These are phyloP conservation scores for Sphenodon punctatus DNA, from an alignment of 2,797 vertebrate species.

Conservation along the genomic window DNA sequence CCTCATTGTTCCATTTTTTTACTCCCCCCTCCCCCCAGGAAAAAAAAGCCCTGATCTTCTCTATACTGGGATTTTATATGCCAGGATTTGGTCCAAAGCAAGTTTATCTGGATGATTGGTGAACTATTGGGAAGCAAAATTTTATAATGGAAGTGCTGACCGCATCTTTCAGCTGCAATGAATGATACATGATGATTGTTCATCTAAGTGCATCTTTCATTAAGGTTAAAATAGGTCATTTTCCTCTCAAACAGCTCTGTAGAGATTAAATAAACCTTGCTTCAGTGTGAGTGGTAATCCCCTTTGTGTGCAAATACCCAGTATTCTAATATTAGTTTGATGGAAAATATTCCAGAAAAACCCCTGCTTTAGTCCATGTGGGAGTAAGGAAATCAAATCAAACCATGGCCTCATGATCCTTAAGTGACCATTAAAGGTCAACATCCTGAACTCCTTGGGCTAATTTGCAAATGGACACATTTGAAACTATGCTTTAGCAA, in stretches of 20 bases:
- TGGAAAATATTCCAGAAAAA: constrained; percentile 1
- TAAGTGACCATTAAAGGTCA: constrained; percentile 5
- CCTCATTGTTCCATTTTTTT: too few relatives aligned
- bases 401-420: neutral
- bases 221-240: neutral
- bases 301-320: neutral
- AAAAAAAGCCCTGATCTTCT: neutral
- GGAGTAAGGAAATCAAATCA: constrained; percentile 7
- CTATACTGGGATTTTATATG: neutral
- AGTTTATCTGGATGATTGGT: neutral
- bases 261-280: constrained; percentile 8
- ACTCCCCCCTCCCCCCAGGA: too few relatives aligned
- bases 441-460: constrained; percentile 13
- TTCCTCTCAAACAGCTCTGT: neutral
- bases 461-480: constrained; percentile 27
- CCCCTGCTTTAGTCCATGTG: neutral
- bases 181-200: neutral
- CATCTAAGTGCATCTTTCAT: neutral
- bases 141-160: neutral
- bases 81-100: neutral
- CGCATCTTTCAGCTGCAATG: neutral
- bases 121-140: neutral
- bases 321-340: neutral
- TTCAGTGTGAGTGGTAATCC: neutral
- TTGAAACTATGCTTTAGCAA: constrained; percentile 31